phyloP scores from a whole-genome alignment of 92 coral and sea anemone species.

The Meandrina meandrites region DNA sequence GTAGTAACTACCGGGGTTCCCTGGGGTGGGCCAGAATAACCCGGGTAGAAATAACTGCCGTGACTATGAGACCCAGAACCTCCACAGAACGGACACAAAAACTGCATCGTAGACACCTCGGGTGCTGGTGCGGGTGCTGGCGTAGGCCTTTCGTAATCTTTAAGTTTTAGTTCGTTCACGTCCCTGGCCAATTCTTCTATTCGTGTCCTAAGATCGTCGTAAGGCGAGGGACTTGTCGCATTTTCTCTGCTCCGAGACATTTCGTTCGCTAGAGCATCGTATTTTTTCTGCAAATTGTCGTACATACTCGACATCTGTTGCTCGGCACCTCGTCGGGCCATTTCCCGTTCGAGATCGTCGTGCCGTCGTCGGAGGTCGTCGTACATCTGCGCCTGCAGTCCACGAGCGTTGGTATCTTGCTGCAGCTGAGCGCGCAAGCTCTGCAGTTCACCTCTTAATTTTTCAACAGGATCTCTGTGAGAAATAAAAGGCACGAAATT shows the following conservation, averaged over 20 bases:
- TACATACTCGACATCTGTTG: slow-evolving; percentile 86
- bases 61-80: slow-evolving; percentile 75
- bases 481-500: neutral
- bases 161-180: slow-evolving; percentile 66
- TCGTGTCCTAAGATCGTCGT: slow-evolving; percentile 72
- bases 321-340: slow-evolving; percentile 85
- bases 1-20: slow-evolving; percentile 32
- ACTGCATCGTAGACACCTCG: slow-evolving; percentile 66
- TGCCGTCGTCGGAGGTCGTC: slow-evolving; percentile 94
- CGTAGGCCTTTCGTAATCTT: slow-evolving; percentile 36
- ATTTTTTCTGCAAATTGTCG: slow-evolving; percentile 82
- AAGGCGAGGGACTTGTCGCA: slow-evolving; percentile 48
- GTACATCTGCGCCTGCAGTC: slow-evolving; percentile 78
- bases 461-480: slow-evolving; percentile 80
- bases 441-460: slow-evolving; percentile 80
- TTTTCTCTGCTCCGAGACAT: slow-evolving; percentile 50
- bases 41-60: slow-evolving; percentile 84
- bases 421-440: slow-evolving; percentile 75
- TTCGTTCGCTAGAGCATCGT: slow-evolving; percentile 76
- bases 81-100: slow-evolving; percentile 89
- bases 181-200: slow-evolving; percentile 71
- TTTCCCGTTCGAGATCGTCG: slow-evolving; percentile 88
- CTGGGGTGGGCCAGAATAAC: slow-evolving; percentile 61
- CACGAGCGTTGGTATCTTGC: slow-evolving; percentile 78
- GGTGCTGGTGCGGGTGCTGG: slow-evolving; percentile 32